These are phyloP conservation scores for Magallana nippona DNA, from an alignment of 2,888 invertebrate species.

Conservation along the genomic window DNA sequence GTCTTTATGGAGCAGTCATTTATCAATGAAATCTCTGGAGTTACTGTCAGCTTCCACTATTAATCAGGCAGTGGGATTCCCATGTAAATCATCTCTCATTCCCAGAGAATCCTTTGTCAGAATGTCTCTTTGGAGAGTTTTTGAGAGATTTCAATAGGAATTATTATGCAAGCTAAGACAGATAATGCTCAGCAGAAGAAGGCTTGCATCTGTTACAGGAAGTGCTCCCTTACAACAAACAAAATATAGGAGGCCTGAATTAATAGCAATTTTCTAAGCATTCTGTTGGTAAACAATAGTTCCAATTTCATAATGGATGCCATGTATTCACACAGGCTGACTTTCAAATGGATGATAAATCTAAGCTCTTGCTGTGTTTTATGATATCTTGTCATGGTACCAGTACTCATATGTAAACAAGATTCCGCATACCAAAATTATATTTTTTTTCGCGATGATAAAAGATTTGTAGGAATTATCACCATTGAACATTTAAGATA, in stretches of 20 bases:
- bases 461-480: too few relatives aligned
- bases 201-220: neutral
- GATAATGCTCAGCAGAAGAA: neutral
- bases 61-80: neutral
- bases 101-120: neutral
- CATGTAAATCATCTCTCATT: neutral
- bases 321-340: too few relatives aligned
- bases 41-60: conserved; percentile 21
- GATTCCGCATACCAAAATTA: too few relatives aligned
- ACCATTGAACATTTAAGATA: too few relatives aligned
- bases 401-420: too few relatives aligned
- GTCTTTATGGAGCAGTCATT: conserved; percentile 7
- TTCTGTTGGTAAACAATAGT: too few relatives aligned
- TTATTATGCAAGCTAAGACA: conserved; percentile 8
- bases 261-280: too few relatives aligned
- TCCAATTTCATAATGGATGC: too few relatives aligned
- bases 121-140: conserved; percentile 9
- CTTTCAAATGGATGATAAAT: too few relatives aligned
- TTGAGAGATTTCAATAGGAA: neutral
- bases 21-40: conserved; percentile 21
- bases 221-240: neutral
- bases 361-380: too few relatives aligned
- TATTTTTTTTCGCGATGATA: too few relatives aligned
- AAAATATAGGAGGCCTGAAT: neutral
- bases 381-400: too few relatives aligned